These are phyloP conservation scores for Apostichopus parvimensis DNA, from an alignment of 35 echinoderm and acorn worm species.

Conservation along the genomic window DNA sequence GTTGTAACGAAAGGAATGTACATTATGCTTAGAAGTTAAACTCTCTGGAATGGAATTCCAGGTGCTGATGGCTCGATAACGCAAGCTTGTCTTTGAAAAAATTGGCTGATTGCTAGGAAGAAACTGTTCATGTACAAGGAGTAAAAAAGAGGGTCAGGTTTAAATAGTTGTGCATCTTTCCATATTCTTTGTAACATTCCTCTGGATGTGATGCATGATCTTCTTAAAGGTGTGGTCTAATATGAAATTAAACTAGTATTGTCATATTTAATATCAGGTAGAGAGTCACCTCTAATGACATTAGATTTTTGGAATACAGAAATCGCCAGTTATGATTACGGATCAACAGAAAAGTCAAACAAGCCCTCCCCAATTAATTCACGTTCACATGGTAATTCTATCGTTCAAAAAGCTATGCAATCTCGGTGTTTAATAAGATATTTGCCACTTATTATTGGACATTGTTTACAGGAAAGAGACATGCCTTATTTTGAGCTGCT, in stretches of 20 bases:
- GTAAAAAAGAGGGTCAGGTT: not conserved
- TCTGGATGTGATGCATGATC: not conserved
- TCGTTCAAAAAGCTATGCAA: constrained; percentile 14
- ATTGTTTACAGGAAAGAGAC: constrained; percentile 12
- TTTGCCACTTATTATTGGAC: constrained; percentile 23
- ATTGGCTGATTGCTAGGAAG: no score
- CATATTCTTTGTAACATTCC: not conserved
- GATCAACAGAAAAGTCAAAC: constrained; percentile 23
- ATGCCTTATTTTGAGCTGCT: no score
- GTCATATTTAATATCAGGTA: not conserved
- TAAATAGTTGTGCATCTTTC: not conserved
- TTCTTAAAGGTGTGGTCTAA: not conserved
- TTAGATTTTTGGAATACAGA: not conserved
- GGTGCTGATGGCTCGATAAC: no score
- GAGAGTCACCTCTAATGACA: not conserved
- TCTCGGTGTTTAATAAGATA: constrained; percentile 23
- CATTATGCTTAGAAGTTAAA: no score
- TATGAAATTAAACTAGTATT: constrained; percentile 14
- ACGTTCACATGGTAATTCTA: constrained; percentile 20
- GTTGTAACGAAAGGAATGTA: no score
- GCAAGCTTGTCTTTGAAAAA: no score
- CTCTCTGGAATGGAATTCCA: no score
- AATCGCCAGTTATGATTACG: not conserved
- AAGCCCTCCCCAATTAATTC: not conserved
- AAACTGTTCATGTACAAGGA: not conserved